Percentiles rank a stretch among this genome's conserved stretches.
These are phyloP conservation scores for Calephelis perditalis DNA, from an alignment of 2,888 invertebrate species.

Conservation along the genomic window DNA sequence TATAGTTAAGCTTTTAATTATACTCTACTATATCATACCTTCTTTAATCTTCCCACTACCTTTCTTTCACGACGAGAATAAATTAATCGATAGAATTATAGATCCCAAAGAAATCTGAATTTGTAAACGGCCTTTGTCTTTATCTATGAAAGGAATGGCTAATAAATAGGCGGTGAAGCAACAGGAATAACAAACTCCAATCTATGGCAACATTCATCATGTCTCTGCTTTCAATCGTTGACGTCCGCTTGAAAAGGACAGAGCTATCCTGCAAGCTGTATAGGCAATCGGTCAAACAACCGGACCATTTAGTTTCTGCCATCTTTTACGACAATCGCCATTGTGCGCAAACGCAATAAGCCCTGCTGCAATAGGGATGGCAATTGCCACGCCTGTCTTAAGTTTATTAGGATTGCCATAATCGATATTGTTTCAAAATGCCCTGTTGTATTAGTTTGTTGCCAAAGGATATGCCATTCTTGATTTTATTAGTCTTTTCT, in stretches of 20 bases:
- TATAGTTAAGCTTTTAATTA: too few relatives aligned
- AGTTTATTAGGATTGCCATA: conserved; percentile 33
- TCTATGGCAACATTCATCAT: conserved; percentile 48
- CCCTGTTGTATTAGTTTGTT: conserved; percentile 37
- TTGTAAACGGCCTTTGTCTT: conserved; percentile 20
- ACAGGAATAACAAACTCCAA: conserved; percentile 43
- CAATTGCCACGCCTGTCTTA: conserved; percentile 37
- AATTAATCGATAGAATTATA: background rate
- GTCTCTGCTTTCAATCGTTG: conserved; percentile 44
- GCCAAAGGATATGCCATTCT: conserved; percentile 35
- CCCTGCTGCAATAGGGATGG: conserved; percentile 46
- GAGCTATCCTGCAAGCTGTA: conserved; percentile 45
- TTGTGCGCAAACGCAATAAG: conserved; percentile 42
- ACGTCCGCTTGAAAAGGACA: conserved; percentile 43
- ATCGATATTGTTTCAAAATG: conserved; percentile 39
- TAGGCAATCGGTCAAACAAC: conserved; percentile 57
- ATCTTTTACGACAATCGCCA: conserved; percentile 53
- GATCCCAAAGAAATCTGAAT: conserved; percentile 21
- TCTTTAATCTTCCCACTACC: background rate
- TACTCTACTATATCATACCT: background rate
- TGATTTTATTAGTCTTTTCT: too few relatives aligned
- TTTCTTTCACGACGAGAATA: background rate
- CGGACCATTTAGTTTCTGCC: conserved; percentile 60
- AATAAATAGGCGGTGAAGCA: conserved; percentile 39
- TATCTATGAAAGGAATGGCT: conserved; percentile 24